These are phyloP conservation scores for Pantala flavescens DNA, from an alignment of 1,140 invertebrate species.

Conservation along the genomic window DNA sequence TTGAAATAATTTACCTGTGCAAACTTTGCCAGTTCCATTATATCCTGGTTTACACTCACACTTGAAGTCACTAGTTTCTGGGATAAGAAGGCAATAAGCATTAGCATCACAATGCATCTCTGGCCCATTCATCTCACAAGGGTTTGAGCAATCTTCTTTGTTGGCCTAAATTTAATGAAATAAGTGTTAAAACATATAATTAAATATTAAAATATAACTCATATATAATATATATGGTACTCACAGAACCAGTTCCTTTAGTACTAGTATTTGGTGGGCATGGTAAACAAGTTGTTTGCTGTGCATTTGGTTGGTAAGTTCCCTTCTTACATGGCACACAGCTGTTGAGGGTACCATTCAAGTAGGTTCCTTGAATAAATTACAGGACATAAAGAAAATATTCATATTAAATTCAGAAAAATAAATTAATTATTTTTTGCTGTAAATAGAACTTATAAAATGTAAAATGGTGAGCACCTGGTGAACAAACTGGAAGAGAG, in stretches of 20 bases:
- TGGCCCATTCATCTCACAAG: constrained; percentile 74
- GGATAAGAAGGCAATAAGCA: constrained; percentile 76
- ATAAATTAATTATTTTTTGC: no score
- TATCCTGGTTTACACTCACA: constrained; percentile 92
- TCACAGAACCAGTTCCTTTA: constrained; percentile 63
- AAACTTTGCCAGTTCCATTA: constrained; percentile 74
- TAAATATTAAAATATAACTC: constrained; percentile 4
- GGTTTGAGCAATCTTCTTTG: constrained; percentile 79
- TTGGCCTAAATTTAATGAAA: constrained; percentile 50
- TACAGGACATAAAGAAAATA: background rate
- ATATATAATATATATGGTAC: constrained; percentile 28
- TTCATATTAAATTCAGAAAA: background rate
- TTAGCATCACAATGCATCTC: constrained; percentile 79
- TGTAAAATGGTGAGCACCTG: constrained; percentile 42
- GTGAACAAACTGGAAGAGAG: constrained; percentile 73
- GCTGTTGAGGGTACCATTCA: constrained; percentile 72
- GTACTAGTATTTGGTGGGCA: constrained; percentile 92
- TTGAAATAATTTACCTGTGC: constrained; percentile 41
- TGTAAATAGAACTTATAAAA: no score
- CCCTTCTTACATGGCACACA: constrained; percentile 85
- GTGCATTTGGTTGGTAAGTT: constrained; percentile 82
- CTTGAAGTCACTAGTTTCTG: constrained; percentile 75
- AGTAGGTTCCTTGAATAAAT: constrained; percentile 54
- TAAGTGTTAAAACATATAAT: constrained; percentile 22
- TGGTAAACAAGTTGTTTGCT: constrained; percentile 76